phyloP scores from a whole-genome alignment of 2,797 vertebrate genomes.

The Clangula hyemalis region DNA sequence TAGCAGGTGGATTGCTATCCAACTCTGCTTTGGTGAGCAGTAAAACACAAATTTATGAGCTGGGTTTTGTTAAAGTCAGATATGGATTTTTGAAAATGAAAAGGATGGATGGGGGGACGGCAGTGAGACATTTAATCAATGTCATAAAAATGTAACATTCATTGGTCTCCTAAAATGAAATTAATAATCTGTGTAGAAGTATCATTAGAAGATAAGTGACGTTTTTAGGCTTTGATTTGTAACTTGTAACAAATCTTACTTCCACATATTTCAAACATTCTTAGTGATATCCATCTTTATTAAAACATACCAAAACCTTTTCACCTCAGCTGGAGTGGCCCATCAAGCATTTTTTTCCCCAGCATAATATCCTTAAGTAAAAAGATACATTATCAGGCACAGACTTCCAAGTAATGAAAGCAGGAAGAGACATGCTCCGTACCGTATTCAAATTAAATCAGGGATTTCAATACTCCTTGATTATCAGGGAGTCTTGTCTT shows the following conservation, averaged over 20 bases:
- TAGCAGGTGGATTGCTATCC: not conserved
- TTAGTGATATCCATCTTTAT: conserved; percentile 81
- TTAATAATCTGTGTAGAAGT: conserved; percentile 87
- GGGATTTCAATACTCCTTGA: conserved; percentile 80
- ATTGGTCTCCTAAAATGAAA: conserved; percentile 86
- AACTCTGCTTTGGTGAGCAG: conserved; percentile 57
- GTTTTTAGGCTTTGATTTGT: conserved; percentile 85
- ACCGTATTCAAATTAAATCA: conserved; percentile 83
- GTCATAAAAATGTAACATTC: conserved; percentile 87
- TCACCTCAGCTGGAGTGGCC: conserved; percentile 73
- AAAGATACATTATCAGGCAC: conserved; percentile 74
- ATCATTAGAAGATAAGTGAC: conserved; percentile 86
- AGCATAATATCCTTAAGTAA: conserved; percentile 75
- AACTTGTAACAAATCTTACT: conserved; percentile 82
- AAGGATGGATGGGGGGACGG: conserved; percentile 78
- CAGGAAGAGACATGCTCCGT: conserved; percentile 72
- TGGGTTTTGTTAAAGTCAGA: conserved; percentile 77
- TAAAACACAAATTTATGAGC: conserved; percentile 79
- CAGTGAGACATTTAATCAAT: conserved; percentile 84
- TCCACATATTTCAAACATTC: conserved; percentile 80
- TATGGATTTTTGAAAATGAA: conserved; percentile 81
- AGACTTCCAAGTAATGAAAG: conserved; percentile 76
- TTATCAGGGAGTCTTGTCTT: conserved; percentile 81
- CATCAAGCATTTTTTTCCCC: conserved; percentile 69
- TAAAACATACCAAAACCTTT: conserved; percentile 80